These are phyloP conservation scores for Platycnemis pennipes DNA, from an alignment of 2,888 invertebrate genomes.

Conservation along the genomic window DNA sequence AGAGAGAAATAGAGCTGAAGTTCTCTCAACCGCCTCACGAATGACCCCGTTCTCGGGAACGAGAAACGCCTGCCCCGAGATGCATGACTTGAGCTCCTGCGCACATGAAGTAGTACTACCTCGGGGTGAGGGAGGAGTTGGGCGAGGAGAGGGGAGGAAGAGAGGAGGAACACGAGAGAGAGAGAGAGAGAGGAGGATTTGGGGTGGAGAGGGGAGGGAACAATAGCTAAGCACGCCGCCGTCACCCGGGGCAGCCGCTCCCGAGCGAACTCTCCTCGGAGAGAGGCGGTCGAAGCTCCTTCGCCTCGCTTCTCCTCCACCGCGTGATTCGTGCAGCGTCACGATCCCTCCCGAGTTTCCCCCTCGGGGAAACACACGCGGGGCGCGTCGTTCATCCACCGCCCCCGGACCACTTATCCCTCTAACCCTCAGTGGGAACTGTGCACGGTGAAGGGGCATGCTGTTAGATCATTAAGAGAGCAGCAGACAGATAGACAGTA, in stretches of 20 bases:
- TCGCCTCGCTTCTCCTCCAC: background rate
- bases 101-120: background rate
- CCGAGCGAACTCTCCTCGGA: background rate
- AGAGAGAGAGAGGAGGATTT: background rate
- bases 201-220: background rate
- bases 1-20: slow-evolving; percentile 17
- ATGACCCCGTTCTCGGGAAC: background rate
- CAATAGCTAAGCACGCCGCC: background rate
- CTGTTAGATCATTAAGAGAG: no score
- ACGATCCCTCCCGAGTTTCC: background rate
- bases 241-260: background rate
- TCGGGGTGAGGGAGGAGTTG: background rate
- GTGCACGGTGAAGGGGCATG: no score
- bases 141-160: background rate
- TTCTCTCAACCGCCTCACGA: background rate
- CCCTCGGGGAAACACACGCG: background rate
- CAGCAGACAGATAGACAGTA: background rate
- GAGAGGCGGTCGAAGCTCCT: background rate
- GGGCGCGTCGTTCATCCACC: background rate
- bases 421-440: background rate
- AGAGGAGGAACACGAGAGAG: background rate
- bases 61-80: background rate
- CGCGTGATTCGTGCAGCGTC: background rate
- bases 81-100: background rate
- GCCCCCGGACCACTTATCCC: background rate